phyloP scores from a whole-genome alignment of 2,113 vertebrate species.

The Callithrix jacchus region DNA sequence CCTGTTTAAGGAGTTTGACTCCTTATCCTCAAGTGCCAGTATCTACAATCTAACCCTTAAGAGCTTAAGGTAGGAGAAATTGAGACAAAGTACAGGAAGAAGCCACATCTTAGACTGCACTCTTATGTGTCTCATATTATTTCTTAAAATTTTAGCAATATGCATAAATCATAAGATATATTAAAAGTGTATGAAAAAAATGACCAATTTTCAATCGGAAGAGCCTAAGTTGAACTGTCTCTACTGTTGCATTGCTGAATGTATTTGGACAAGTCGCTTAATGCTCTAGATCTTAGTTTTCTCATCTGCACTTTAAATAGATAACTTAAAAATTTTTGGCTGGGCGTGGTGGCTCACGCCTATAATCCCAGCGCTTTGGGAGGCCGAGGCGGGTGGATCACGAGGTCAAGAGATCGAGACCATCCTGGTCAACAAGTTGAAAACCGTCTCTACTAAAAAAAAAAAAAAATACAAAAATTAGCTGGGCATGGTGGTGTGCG shows the following conservation, averaged over 20 bases:
- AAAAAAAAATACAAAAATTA: too few relatives aligned
- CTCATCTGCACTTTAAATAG: not conserved
- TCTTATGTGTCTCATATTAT: not conserved
- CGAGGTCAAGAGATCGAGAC: too few relatives aligned
- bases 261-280: not conserved
- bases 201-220: not conserved
- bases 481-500: too few relatives aligned
- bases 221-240: not conserved
- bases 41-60: not conserved
- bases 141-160: not conserved
- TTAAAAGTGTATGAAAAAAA: not conserved
- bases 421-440: too few relatives aligned
- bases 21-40: too few relatives aligned
- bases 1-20: too few relatives aligned
- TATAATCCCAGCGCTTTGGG: too few relatives aligned
- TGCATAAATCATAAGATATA: not conserved
- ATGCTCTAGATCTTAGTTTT: not conserved
- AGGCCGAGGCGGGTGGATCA: too few relatives aligned
- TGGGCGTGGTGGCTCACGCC: too few relatives aligned
- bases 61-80: not conserved
- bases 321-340: not conserved
- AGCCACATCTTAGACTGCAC: not conserved
- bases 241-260: not conserved
- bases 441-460: too few relatives aligned
- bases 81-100: not conserved